Evolutionary conservation across 2,797 vertebrate species (phyloP).

Genomic region (Lagocephalus sceleratus): DNA sequence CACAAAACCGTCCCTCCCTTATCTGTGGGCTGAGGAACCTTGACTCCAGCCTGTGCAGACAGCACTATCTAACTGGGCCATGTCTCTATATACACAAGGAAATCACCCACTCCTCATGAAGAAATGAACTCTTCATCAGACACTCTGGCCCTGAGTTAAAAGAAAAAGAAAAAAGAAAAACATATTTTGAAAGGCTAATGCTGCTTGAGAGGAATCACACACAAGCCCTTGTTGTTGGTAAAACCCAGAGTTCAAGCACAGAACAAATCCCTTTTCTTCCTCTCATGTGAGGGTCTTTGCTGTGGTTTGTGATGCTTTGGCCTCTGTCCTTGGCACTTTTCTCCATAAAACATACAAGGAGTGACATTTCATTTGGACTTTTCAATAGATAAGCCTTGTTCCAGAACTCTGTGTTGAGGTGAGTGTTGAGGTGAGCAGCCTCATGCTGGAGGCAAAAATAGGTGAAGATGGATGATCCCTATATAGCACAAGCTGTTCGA

Average conservation of each 20-base stretch:
- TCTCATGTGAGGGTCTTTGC: conserved; percentile 51
- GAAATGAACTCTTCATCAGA: conserved; percentile 61
- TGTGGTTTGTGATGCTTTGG: conserved; percentile 51
- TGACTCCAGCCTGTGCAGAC: conserved; percentile 76
- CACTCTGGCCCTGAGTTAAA: conserved; percentile 53
- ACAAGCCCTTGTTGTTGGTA: conserved; percentile 29
- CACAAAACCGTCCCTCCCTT: conserved; percentile 58
- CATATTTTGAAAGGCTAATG: conserved; percentile 50
- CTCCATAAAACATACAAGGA: conserved; percentile 47
- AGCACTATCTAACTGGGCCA: conserved; percentile 66
- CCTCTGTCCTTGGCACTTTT: conserved; percentile 43
- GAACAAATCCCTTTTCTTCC: conserved; percentile 53
- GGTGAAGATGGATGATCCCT: too few relatives aligned
- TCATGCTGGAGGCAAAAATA: background rate
- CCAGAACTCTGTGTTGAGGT: background rate
- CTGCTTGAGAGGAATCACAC: conserved; percentile 34
- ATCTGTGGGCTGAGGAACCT: conserved; percentile 76
- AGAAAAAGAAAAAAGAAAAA: conserved; percentile 21
- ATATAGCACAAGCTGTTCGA: conserved; percentile 31
- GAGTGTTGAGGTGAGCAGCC: background rate
- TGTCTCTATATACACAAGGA: conserved; percentile 64
- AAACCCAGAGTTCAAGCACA: conserved; percentile 40
- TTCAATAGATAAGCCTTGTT: conserved; percentile 15
- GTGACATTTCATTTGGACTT: conserved; percentile 47
- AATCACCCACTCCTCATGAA: conserved; percentile 62